Base-by-base conservation (phyloP, 1,140 invertebrate genomes). In the Sycophaga agraensis region DNA sequence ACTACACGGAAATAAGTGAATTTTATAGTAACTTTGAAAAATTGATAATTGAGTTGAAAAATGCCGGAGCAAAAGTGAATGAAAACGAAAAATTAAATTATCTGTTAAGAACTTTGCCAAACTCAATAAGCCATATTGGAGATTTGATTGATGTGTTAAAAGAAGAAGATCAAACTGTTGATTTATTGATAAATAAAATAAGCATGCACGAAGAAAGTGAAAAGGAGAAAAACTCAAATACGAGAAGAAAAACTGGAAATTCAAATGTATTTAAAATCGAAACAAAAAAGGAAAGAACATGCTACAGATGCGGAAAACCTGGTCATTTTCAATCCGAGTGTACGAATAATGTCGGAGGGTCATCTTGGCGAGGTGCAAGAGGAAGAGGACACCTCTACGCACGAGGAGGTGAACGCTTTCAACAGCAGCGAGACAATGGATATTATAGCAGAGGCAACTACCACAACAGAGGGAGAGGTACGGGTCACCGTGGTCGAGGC, bases 31-130 rank as follows among this genome's bases (percentile, higher is more conserved):
- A n/a, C n/a, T n/a, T n/a, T n/a, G n/a, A n/a, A n/a, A n/a, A n/a
- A n/a, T n/a, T n/a, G n/a, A n/a, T n/a, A n/a, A n/a, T n/a, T n/a
- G 46, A 63, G 14, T 43, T 58, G 16, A 63, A 63, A 63, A 51
- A 43, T 42, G 34, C 61, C 4, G 61, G 39, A 31, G 54, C 35
- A 9, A 43, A 0, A 11, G n/a, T 63, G 6, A 57, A 5, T 16
- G 53, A 63, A 40, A 50, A 50, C 22, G 45, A 63, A 57, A 57
- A 63, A 28, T 51, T 63, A 16, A 63, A 63, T 14, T 63, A 51
- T 21, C 8, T 57, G 8, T 31, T 57, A 6, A 16, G 19, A 50
- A 63, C 45, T 2, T 17, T 63, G 9, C 60, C 37, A 26, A 40
- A 14, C 31, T 63, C 51, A 7, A 31, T 46, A 22, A 56, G 43